Conservation (phyloP, 2,888 invertebrate species). For the Hoplodrina blanda region DNA sequence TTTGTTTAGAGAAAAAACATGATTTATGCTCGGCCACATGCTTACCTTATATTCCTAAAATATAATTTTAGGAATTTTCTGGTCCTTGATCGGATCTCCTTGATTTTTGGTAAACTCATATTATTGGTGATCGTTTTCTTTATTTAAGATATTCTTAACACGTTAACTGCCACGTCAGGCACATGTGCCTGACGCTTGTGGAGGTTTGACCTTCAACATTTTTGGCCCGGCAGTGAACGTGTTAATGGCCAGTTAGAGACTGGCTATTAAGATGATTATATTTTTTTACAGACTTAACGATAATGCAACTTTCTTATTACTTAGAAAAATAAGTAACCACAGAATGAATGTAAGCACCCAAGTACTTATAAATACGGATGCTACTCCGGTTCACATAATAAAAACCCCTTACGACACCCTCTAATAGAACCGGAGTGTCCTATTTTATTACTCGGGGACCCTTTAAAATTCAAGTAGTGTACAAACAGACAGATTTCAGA, state of each 20-base stretch:
- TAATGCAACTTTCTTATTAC: not conserved
- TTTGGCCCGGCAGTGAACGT: too few relatives aligned
- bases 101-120: not conserved
- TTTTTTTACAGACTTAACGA: too few relatives aligned
- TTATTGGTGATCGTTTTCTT: not conserved
- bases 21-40: constrained; percentile 33
- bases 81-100: not conserved
- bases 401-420: constrained; percentile 28
- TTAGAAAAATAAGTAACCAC: not conserved
- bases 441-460: constrained; percentile 22
- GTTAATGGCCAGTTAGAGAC: not conserved
- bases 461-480: constrained; percentile 50
- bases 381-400: constrained; percentile 22
- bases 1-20: constrained; percentile 52
- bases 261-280: too few relatives aligned
- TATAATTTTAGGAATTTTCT: not conserved
- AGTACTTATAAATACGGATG: constrained; percentile 17
- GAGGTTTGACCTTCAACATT: too few relatives aligned
- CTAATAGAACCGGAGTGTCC: not conserved
- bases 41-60: not conserved
- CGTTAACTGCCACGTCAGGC: too few relatives aligned
- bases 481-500: constrained; percentile 43
- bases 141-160: too few relatives aligned
- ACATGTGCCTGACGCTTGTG: too few relatives aligned
- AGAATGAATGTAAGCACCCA: not conserved